Conservation (phyloP, 2,797 vertebrate species). For the Mallotus villosus region DNA sequence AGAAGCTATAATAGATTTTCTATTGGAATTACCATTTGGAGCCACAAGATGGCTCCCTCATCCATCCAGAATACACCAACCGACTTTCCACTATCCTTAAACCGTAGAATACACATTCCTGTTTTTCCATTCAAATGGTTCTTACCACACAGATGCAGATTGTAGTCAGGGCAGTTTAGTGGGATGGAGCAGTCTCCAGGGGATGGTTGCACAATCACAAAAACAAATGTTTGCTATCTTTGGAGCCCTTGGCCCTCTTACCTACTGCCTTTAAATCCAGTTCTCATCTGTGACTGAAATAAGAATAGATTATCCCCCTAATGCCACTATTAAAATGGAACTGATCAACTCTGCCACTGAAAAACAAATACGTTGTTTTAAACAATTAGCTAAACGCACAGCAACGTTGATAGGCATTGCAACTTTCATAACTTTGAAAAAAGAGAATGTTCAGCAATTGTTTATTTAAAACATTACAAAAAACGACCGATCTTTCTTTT, state of each 20-base stretch:
- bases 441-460: conserved; percentile 30
- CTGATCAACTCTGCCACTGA: background rate
- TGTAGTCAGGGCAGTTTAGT: no score
- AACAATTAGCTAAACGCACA: no score
- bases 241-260: background rate
- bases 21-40: background rate
- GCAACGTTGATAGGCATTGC: no score
- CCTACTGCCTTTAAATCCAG: no score
- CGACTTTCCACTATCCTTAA: no score
- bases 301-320: no score
- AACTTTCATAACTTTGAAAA: conserved; percentile 1
- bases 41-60: conserved; percentile 24
- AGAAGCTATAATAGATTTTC: no score
- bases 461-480: conserved; percentile 75
- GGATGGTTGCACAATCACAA: background rate
- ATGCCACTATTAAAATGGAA: no score
- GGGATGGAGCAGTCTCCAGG: background rate
- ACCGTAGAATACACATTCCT: no score
- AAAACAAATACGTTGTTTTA: background rate
- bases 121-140: background rate
- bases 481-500: conserved; percentile 52
- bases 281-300: no score
- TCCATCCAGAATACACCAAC: background rate
- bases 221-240: background rate
- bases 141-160: no score